Conservation (phyloP, 2,797 vertebrate genomes). For the Phoebastria nigripes region DNA sequence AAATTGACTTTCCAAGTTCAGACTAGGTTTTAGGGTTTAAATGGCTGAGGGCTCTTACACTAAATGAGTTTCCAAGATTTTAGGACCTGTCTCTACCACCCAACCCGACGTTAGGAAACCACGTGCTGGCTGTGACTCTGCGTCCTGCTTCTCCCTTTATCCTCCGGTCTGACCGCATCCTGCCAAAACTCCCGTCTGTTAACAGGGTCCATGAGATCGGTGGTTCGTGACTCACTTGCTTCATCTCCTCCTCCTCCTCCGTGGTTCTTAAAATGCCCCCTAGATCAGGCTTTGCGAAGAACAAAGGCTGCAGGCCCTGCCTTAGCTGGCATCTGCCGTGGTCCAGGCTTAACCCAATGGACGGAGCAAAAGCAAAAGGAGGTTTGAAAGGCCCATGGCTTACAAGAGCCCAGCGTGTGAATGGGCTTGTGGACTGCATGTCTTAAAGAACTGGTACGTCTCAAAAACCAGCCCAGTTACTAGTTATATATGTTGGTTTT, state of each 20-base stretch:
- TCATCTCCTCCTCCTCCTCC: background rate
- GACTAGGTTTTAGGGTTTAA: background rate
- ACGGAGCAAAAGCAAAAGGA: background rate
- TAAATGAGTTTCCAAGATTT: background rate
- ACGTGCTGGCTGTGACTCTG: background rate
- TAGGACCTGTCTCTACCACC: background rate
- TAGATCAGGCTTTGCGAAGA: background rate
- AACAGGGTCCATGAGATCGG: accelerated
- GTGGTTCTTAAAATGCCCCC: background rate
- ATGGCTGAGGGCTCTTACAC: background rate
- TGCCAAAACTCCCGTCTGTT: accelerated
- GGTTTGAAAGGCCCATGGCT: background rate
- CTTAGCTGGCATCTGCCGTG: accelerated
- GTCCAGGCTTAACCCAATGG: background rate
- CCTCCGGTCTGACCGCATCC: background rate
- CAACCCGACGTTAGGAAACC: background rate
- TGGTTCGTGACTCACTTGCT: background rate
- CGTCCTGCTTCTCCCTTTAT: background rate
- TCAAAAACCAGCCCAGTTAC: background rate
- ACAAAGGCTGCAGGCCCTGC: background rate
- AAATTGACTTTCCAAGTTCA: background rate
- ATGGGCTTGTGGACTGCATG: accelerated
- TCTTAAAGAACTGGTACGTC: background rate
- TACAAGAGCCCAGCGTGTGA: accelerated
- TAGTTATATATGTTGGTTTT: background rate